phyloP scores from a whole-genome alignment of 2,113 vertebrate genomes.

The Salvator merianae region DNA sequence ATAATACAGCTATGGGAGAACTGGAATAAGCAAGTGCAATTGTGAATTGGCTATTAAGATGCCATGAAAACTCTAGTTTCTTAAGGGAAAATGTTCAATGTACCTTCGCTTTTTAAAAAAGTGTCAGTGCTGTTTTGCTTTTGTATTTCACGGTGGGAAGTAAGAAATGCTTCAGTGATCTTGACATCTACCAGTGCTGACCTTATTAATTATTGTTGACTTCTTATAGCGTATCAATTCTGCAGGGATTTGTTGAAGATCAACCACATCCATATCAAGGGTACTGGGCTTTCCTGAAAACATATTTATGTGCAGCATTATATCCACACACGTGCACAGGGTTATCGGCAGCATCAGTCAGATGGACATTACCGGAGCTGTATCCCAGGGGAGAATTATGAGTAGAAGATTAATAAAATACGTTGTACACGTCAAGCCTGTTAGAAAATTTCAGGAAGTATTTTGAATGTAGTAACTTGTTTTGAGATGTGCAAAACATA shows the following conservation, averaged over 20 bases:
- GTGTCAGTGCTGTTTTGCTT: constrained; percentile 33
- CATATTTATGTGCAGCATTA: constrained; percentile 5
- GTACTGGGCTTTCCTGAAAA: constrained; percentile 36
- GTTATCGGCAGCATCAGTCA: background rate
- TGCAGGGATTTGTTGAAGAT: constrained; percentile 58
- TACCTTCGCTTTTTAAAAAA: constrained; percentile 35
- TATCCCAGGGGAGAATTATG: constrained; percentile 7
- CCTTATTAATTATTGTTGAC: constrained; percentile 68
- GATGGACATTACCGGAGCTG: background rate
- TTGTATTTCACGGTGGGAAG: constrained; percentile 36
- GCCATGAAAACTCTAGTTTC: constrained; percentile 1
- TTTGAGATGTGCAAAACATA: constrained; percentile 20
- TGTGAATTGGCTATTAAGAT: constrained; percentile 2
- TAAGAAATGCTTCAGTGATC: constrained; percentile 20
- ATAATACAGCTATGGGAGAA: background rate
- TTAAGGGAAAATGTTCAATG: constrained; percentile 28
- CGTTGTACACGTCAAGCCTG: background rate
- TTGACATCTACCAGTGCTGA: constrained; percentile 53
- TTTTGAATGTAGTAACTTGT: background rate
- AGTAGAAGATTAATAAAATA: constrained; percentile 27
- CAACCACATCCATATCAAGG: constrained; percentile 31
- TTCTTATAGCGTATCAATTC: constrained; percentile 50
- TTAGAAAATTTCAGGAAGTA: constrained; percentile 25
- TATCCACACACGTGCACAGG: background rate
- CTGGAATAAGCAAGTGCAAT: background rate